Base-by-base conservation (phyloP, 2,113 vertebrate species). In the Murina feae region DNA sequence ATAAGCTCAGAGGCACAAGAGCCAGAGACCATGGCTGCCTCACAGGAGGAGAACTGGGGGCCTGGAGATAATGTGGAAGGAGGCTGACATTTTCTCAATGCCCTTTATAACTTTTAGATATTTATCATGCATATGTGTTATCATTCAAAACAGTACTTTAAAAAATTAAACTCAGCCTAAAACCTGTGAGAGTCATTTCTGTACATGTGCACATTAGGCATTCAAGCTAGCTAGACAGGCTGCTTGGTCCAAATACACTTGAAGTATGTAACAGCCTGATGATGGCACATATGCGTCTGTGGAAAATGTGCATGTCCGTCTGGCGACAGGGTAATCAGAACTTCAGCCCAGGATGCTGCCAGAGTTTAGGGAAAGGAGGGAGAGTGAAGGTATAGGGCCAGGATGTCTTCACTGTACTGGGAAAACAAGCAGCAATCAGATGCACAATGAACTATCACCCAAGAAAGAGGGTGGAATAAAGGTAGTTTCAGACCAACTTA, bases 391-490 rank as follows among this genome's bases (percentile, higher is more conserved):
- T 28, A 23, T 42, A 25, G 37, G 23, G 21, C 21, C 69, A 72
- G 21, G 23, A 8, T 14, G 23, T 72, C 23, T 39, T 28, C 23
- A 72, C 44, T 51, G 12, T 18, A 4, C n/a, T 28, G 30, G 51
- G 55, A 74, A 5, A 75, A 39, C 5, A 32, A 28, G n/a, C 47
- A 68, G 39, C 47, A 10, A 12, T 5, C 2, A 39, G 1, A 53
- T 2, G 5, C 9, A 16, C 44, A 17, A 5, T 39, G 55, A 71
- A 53, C 32, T 30, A 37, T n/a, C 20, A 9, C 55, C 68, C 9
- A 5, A 91, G 30, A 80, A 85, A 79, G 72, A 65, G 76, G 53
- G 18, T 72, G 30, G 81, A 72, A 66, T 11, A 72, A 47, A 85
- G 44, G 4, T 3, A 51, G 39, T 51, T 68, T 76, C n/a, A 35